Conservation (phyloP, 2,113 vertebrate species). For the Petrocephalus microphthalmus region DNA sequence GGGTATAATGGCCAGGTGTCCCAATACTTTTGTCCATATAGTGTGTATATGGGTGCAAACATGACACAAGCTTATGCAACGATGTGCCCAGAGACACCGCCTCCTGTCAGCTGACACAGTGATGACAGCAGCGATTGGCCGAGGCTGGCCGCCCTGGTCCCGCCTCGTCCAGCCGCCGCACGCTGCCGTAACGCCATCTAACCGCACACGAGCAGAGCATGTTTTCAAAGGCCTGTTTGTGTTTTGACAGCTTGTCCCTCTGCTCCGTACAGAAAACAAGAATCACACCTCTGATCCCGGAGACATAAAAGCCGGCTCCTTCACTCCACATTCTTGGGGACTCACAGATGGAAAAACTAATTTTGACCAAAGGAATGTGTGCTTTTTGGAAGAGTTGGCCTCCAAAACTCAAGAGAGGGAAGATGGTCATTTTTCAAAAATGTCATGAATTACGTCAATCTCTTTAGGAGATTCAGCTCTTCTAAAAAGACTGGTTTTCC, state of each 20-base stretch:
- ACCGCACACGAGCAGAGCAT: constrained; percentile 55
- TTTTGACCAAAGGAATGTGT: not conserved
- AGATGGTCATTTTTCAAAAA: not conserved
- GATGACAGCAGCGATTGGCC: not conserved
- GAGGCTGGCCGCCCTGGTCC: constrained; percentile 28
- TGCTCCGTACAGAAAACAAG: constrained; percentile 66
- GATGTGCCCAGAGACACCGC: not conserved
- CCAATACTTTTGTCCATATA: not conserved
- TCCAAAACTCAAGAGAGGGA: not conserved
- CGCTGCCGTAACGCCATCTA: constrained; percentile 52
- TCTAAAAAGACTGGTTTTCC: constrained; percentile 1
- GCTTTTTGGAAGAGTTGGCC: not conserved
- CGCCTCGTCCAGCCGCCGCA: not conserved
- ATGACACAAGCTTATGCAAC: not conserved
- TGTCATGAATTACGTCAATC: not conserved
- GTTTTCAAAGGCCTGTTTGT: constrained; percentile 67
- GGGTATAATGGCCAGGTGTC: not conserved
- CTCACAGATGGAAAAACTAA: constrained; percentile 46
- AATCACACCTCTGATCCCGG: constrained; percentile 53
- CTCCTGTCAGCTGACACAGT: not conserved
- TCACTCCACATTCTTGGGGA: constrained; percentile 30
- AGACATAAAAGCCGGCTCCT: constrained; percentile 51
- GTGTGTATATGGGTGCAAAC: not conserved
- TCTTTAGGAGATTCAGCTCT: not conserved
- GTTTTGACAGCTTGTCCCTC: constrained; percentile 71